These are phyloP conservation scores for Tragelaphus imberbis DNA, from an alignment of 2,113 vertebrate genomes.

Conservation along the genomic window DNA sequence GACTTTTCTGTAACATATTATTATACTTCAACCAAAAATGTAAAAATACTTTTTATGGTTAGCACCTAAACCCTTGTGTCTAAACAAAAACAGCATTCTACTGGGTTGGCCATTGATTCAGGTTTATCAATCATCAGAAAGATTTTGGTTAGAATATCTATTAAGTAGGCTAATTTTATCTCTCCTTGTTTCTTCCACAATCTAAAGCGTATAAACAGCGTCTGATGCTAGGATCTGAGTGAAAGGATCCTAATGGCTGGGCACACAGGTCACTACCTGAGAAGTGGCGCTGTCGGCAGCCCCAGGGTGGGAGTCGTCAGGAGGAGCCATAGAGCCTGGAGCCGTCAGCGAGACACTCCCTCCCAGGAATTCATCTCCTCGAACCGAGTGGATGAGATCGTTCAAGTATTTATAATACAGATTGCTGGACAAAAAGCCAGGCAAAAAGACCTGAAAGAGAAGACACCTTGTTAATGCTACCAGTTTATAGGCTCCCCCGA, in stretches of 20 bases:
- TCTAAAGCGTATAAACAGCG: background rate
- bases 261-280: constrained; percentile 83
- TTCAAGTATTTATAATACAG: constrained; percentile 99
- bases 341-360: constrained; percentile 78
- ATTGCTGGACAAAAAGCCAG: constrained; percentile 97
- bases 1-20: background rate
- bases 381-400: constrained; percentile 98
- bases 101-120: background rate
- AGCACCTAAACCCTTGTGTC: background rate
- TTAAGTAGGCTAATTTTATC: background rate
- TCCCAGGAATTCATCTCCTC: constrained; percentile 91
- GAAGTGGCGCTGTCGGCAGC: constrained; percentile 80
- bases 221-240: background rate
- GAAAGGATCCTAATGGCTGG: background rate
- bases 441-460: constrained; percentile 91
- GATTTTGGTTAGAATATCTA: background rate
- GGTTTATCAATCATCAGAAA: background rate
- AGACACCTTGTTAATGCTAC: background rate
- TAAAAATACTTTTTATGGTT: background rate
- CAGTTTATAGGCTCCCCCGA: background rate
- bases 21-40: background rate
- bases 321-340: constrained; percentile 76
- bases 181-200: background rate
- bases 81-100: background rate
- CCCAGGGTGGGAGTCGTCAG: constrained; percentile 83